Conservation (phyloP, 2,113 vertebrate genomes). For the Spea multiplicata region DNA sequence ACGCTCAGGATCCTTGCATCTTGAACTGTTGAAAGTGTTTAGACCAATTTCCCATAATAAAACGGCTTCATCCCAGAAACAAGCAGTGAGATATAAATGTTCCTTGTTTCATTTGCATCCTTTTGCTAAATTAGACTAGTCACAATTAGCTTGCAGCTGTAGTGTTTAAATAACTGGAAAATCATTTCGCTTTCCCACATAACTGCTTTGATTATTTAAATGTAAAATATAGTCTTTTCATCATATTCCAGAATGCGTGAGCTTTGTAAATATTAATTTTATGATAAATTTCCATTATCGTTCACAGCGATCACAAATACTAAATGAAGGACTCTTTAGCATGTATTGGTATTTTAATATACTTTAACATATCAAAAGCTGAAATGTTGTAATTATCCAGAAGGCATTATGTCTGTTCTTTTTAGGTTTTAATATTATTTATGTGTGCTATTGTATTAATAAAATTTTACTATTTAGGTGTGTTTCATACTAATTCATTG, state of each 20-base stretch:
- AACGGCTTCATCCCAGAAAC: not conserved
- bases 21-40: not conserved
- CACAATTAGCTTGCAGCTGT: conserved; percentile 61
- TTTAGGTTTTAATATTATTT: too few species aligned
- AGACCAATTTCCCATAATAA: not conserved
- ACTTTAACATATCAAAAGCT: too few species aligned
- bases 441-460: too few species aligned
- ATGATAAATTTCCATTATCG: conserved; percentile 6
- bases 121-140: conserved; percentile 51
- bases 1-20: not conserved
- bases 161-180: conserved; percentile 63
- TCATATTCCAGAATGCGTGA: conserved; percentile 13
- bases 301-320: too few species aligned
- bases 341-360: too few species aligned
- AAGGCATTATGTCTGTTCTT: too few species aligned
- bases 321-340: too few species aligned
- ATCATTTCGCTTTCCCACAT: conserved; percentile 57
- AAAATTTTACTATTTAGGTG: too few species aligned
- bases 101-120: conserved; percentile 51
- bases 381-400: too few species aligned
- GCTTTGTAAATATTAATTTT: conserved; percentile 50
- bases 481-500: too few species aligned
- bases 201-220: conserved; percentile 54
- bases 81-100: conserved; percentile 11
- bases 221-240: conserved; percentile 43